Base-by-base conservation (phyloP, 1,140 invertebrate genomes). In the Drosophila kikkawai region DNA sequence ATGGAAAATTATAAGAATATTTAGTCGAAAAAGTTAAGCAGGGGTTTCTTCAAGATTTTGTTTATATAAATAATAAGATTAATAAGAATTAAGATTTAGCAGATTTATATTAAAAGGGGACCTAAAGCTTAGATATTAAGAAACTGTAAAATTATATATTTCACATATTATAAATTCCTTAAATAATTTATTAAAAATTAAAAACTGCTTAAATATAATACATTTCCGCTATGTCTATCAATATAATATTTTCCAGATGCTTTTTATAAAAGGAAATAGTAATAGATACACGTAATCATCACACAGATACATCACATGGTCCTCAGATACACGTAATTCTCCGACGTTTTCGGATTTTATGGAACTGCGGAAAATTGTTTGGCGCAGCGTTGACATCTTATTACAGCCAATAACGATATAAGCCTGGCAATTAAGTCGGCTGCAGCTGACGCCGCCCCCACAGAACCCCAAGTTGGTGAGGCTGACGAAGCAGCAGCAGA, bases 341-440 rank as follows among this genome's bases (percentile, higher is more conserved):
- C 42, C 11, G 39, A 45, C 45, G n/a, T 26, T 77, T 66, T 63
- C 15, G 3, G 51, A 39, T 51, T 69, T 57, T 42, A 9, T 45
- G 36, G 5, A 51, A 50, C 26, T 73, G 68, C 36, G 57, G 36
- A 71, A 59, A 88, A 75, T 80, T 58, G 71, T 75, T 66, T 82
- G 71, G 57, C 75, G 64, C 67, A 67, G 80, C 84, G 84, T 88
- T 90, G 85, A 88, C 84, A 83, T 90, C 85, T 75, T 81, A 90
- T 84, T 84, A 90, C 85, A 69, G 61, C 68, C 77, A 80, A 51
- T 86, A 87, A 50, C 76, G 76, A 77, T 78, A 90, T 85, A 84
- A 84, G 81, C 81, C 82, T 51, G 81, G 66, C 81, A 83, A 82
- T 82, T 82, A 82, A 84, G 76, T 58, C 68, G 60, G 32, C 61